Evolutionary conservation across 2,797 vertebrate genomes (phyloP).

Genomic region (Silurus lanzhouensis): DNA sequence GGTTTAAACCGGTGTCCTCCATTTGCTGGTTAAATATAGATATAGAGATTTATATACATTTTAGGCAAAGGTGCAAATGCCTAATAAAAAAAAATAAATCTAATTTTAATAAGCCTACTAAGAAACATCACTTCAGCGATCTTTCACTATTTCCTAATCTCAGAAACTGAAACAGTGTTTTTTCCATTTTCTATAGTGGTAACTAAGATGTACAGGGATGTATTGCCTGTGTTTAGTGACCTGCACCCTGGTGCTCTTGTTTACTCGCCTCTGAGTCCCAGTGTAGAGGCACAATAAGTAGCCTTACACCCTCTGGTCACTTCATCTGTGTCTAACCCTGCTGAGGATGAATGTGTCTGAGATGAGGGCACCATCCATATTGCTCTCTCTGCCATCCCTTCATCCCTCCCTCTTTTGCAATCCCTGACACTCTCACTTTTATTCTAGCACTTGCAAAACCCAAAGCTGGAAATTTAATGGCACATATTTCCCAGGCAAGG

Average conservation of each 20-base stretch:
- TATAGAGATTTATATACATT: too few species aligned
- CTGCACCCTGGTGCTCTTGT: slow-evolving; percentile 9
- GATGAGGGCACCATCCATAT: slow-evolving; percentile 35
- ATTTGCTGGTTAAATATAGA: too few species aligned
- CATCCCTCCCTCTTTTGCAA: slow-evolving; percentile 40
- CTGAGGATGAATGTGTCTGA: slow-evolving; percentile 44
- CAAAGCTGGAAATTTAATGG: slow-evolving; percentile 94
- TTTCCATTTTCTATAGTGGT: not conserved
- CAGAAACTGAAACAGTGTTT: not conserved
- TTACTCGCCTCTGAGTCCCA: slow-evolving; percentile 1
- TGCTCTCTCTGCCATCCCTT: slow-evolving; percentile 26
- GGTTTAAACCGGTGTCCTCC: not conserved
- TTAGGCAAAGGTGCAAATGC: too few species aligned
- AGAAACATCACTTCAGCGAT: not conserved
- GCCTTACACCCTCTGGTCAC: slow-evolving; percentile 38
- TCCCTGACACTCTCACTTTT: slow-evolving; percentile 70
- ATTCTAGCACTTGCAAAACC: slow-evolving; percentile 84
- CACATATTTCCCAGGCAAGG: slow-evolving; percentile 84
- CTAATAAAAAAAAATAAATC: not conserved
- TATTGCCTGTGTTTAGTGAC: slow-evolving; percentile 44
- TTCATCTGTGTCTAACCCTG: slow-evolving; percentile 38
- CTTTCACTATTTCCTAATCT: not conserved
- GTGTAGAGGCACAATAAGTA: slow-evolving; percentile 38
- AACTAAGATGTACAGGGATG: slow-evolving; percentile 6
- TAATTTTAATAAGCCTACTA: not conserved